Percentiles rank a stretch among this genome's conserved stretches.
Evolutionary conservation across 1,140 invertebrate genomes (phyloP).

Genomic region (Pachypsylla venusta): DNA sequence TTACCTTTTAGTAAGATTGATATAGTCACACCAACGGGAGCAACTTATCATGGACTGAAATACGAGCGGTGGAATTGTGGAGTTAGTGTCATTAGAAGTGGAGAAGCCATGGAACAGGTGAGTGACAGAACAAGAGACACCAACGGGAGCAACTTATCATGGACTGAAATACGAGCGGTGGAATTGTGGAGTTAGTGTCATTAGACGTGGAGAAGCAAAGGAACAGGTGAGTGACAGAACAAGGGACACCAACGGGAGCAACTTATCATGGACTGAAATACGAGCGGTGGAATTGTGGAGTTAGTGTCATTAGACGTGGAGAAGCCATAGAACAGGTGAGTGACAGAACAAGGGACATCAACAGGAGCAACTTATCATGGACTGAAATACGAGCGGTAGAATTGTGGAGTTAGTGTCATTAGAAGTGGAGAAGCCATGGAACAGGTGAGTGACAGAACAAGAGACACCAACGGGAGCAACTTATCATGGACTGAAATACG

Average conservation of each 20-base stretch:
- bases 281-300: constrained; percentile 93
- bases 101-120: constrained; percentile 96
- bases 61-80: constrained; percentile 96
- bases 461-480: constrained; percentile 84
- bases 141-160: constrained; percentile 77
- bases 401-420: constrained; percentile 90
- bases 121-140: no score
- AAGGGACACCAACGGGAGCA: constrained; percentile 88
- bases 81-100: constrained; percentile 71
- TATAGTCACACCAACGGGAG: constrained; percentile 77
- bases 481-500: constrained; percentile 85
- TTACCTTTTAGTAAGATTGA: constrained; percentile 69
- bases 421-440: constrained; percentile 94
- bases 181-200: constrained; percentile 92
- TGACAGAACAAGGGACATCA: no score
- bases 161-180: constrained; percentile 88
- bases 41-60: constrained; percentile 76
- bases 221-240: constrained; percentile 66
- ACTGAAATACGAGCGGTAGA: constrained; percentile 84
- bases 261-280: constrained; percentile 84
- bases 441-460: constrained; percentile 50
- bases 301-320: constrained; percentile 71
- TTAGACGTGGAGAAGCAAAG: constrained; percentile 88
- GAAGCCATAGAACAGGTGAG: constrained; percentile 93
- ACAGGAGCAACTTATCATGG: constrained; percentile 83